Conservation (phyloP, 2,888 invertebrate species). For the Campoplex nolae region DNA sequence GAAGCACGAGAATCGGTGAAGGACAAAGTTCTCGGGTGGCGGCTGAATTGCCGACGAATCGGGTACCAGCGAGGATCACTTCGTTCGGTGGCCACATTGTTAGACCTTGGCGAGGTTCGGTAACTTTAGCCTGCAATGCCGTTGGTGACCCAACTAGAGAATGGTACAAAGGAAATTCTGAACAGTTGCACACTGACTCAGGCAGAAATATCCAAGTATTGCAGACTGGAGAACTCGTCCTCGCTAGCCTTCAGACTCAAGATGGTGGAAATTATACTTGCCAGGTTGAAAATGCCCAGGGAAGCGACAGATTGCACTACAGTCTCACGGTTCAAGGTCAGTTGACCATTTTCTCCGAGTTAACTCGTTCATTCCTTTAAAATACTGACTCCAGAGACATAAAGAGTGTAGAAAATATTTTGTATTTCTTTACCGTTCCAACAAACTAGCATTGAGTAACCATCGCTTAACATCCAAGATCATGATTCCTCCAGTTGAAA, state of each 20-base stretch:
- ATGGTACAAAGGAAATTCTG: slow-evolving; percentile 88
- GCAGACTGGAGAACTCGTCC: slow-evolving; percentile 88
- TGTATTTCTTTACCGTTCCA: too few relatives aligned
- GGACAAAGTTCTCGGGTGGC: slow-evolving; percentile 90
- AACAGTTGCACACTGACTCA: slow-evolving; percentile 86
- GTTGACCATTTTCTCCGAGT: background rate
- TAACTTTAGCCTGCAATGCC: slow-evolving; percentile 88
- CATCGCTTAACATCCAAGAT: too few relatives aligned
- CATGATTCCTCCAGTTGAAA: too few relatives aligned
- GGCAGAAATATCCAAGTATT: slow-evolving; percentile 88
- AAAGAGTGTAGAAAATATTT: too few relatives aligned
- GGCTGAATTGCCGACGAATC: slow-evolving; percentile 88
- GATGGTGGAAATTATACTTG: slow-evolving; percentile 91
- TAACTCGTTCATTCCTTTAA: background rate
- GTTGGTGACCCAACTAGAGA: slow-evolving; percentile 88
- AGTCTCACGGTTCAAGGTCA: slow-evolving; percentile 88
- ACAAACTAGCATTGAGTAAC: too few relatives aligned
- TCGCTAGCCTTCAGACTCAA: slow-evolving; percentile 88
- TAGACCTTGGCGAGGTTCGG: slow-evolving; percentile 89
- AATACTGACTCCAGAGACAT: too few relatives aligned
- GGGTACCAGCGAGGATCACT: slow-evolving; percentile 89
- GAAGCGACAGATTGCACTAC: slow-evolving; percentile 89
- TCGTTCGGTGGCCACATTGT: slow-evolving; percentile 90
- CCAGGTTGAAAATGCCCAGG: slow-evolving; percentile 89
- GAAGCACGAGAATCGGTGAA: slow-evolving; percentile 91